Conservation (phyloP, 2,888 invertebrate species). For the Byasa hedistus region DNA sequence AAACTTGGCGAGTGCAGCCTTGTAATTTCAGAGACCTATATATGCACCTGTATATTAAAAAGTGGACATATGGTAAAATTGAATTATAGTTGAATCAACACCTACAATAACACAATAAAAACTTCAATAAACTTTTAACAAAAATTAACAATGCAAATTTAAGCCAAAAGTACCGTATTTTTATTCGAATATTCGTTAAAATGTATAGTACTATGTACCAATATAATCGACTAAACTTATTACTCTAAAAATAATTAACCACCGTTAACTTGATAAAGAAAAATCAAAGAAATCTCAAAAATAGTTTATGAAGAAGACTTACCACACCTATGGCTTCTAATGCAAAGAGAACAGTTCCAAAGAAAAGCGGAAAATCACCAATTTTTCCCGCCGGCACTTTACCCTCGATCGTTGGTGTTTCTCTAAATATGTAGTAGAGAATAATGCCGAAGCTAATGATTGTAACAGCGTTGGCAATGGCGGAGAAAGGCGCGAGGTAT, state of each 20-base stretch:
- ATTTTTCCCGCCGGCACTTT: constrained; percentile 83
- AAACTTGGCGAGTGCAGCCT: too few species aligned
- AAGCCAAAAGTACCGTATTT: too few species aligned
- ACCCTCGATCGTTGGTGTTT: constrained; percentile 82
- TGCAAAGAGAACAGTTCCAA: constrained; percentile 97
- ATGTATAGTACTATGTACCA: too few species aligned
- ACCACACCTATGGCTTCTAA: constrained; percentile 97
- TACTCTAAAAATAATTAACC: background rate
- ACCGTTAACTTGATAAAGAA: background rate
- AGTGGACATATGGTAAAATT: too few species aligned
- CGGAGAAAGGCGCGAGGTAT: constrained; percentile 93
- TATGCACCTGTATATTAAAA: too few species aligned
- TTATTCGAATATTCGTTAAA: too few species aligned
- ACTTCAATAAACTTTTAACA: too few species aligned
- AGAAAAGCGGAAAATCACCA: constrained; percentile 91
- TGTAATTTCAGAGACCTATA: too few species aligned
- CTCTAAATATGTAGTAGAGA: constrained; percentile 90
- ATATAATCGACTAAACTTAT: too few species aligned
- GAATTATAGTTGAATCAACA: too few species aligned
- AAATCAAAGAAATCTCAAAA: background rate
- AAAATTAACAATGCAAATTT: too few species aligned
- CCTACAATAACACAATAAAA: too few species aligned
- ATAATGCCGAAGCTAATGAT: constrained; percentile 91
- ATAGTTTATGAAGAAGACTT: constrained; percentile 53
- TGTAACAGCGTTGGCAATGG: constrained; percentile 92